Evolutionary conservation across 2,113 vertebrate species (phyloP).

Genomic region (Struthio camelus): DNA sequence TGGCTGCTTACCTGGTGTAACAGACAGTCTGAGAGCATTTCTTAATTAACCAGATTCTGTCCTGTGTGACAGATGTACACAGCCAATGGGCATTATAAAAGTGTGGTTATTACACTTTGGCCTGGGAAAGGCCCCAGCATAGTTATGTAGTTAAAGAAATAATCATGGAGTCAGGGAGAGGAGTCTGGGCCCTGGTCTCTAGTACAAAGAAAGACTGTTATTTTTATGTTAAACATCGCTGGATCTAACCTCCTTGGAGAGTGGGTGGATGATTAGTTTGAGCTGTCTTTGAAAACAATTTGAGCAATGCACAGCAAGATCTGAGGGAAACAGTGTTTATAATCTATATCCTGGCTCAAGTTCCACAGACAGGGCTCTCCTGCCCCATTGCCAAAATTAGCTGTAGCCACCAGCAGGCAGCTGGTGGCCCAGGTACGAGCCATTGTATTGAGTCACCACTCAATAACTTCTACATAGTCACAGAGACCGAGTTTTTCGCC

Average conservation of each 20-base stretch:
- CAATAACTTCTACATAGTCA: not conserved
- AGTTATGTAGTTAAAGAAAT: not conserved
- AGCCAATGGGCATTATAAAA: not conserved
- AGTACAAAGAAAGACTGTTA: not conserved
- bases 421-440: not conserved
- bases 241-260: not conserved
- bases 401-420: constrained; percentile 8
- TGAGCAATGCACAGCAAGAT: not conserved
- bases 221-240: not conserved
- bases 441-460: not conserved
- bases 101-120: not conserved
- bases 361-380: accelerated
- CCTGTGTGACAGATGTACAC: not conserved
- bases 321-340: constrained; percentile 42
- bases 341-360: constrained; percentile 49
- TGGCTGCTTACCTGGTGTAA: not conserved
- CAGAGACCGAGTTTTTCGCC: not conserved
- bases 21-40: not conserved
- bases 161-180: not conserved
- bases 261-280: constrained; percentile 1
- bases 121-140: not conserved
- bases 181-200: not conserved
- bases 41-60: not conserved
- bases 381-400: constrained; percentile 35
- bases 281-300: constrained; percentile 27